Evolutionary conservation across 2,888 invertebrate genomes (phyloP).

Genomic region (Meteorus cinctellus): DNA sequence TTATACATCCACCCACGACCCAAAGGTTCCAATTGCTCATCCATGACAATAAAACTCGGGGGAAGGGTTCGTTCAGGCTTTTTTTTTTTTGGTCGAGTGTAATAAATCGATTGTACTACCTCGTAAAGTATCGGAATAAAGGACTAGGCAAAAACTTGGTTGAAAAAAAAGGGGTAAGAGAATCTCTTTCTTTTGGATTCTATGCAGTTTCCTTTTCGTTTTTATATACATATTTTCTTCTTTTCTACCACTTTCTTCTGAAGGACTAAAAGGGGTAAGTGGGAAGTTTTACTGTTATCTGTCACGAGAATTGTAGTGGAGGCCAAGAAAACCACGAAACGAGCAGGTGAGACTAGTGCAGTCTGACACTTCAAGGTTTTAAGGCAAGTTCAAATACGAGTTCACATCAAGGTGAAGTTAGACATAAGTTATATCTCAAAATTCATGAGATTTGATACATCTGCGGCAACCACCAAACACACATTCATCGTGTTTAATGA

Average conservation of each 20-base stretch:
- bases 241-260: constrained; percentile 25
- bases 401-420: constrained; percentile 49
- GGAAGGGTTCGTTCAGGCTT: constrained; percentile 53
- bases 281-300: constrained; percentile 60
- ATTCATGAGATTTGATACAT: constrained; percentile 29
- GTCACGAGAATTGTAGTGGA: constrained; percentile 59
- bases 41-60: constrained; percentile 61
- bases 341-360: constrained; percentile 62
- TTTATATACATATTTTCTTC: constrained; percentile 34
- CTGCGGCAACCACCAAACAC: constrained; percentile 27
- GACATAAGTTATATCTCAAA: constrained; percentile 42
- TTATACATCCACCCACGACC: constrained; percentile 34
- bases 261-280: constrained; percentile 61
- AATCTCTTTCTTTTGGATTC: constrained; percentile 27
- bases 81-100: constrained; percentile 48
- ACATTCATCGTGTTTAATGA: not conserved
- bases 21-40: constrained; percentile 54
- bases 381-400: constrained; percentile 57
- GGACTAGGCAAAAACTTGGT: constrained; percentile 31
- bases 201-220: not conserved
- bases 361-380: constrained; percentile 66
- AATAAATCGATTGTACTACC: constrained; percentile 55
- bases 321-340: constrained; percentile 62
- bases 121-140: constrained; percentile 30
- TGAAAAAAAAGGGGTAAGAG: constrained; percentile 17